Evolutionary conservation across 2,797 vertebrate species (phyloP), one percentile per base, ranked within the genome.

Genomic region (Erithacus rubecula): DNA sequence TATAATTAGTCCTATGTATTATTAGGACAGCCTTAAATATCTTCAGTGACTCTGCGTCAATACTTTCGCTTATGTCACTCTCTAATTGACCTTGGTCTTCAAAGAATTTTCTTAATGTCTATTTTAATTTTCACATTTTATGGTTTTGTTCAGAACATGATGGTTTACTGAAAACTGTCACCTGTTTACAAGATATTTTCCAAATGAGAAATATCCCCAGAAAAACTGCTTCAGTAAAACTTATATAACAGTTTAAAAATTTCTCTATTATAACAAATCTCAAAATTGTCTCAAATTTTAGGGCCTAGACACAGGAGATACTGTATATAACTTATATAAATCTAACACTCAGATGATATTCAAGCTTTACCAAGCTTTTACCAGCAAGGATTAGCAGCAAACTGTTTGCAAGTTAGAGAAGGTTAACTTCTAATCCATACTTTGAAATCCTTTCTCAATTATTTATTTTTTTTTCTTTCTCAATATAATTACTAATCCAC

Each of bases 1-100:
- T 87, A 65, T 90, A 96, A 85, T 93, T 94, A 92, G 65, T 70
- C 55, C 44, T 85, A 70, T 83, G 67, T 93, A 85, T 87, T 87
- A 56, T 29, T 53, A 83, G 36, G 55, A 47, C 56, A 76, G 51
- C 29, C 91, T 90, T 93, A 85, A 89, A 92, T 72, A 94, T 81
- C 62, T 87, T 89, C 74, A 85, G 51, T 90, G 43, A 86, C 49
- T 93, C 68, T 94, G 62, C 68, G 89, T 94, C 74, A 90, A 46
- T 63, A 84, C 36, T 71, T 91, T 96, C 44, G 39, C 59, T 72
- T 69, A 72, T 89, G 62, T 82, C 62, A 76, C 67, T 80, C 22
- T 89, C 65, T 89, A 94, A 94, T 27, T 94, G 86, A 93, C 71
- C 65, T 89, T 83, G 63, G 59, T 67, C 75, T 87, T 94, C 72